Evolutionary conservation across 1,140 invertebrate genomes (phyloP).

Genomic region (Drosophila triauraria): DNA sequence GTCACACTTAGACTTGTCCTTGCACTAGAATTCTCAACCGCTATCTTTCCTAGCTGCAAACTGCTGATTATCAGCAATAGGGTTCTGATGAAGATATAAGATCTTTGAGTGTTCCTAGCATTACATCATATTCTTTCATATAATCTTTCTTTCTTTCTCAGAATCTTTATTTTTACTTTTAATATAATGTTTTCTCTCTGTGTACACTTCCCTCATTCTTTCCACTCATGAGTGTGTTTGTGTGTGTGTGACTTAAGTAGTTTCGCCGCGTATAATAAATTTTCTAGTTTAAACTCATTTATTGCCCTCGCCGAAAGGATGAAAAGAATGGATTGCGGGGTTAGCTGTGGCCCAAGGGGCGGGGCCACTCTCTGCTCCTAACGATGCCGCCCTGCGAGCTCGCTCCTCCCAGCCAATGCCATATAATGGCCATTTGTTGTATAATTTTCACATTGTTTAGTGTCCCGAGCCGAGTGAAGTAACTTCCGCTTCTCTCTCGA

Average conservation of each 20-base stretch:
- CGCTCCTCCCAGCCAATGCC: conserved; percentile 33
- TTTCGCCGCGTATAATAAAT: conserved; percentile 81
- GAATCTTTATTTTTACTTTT: too few relatives aligned
- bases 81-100: too few relatives aligned
- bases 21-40: too few relatives aligned
- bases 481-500: conserved; percentile 33
- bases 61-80: too few relatives aligned
- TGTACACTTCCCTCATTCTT: conserved; percentile 6
- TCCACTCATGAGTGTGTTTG: conserved; percentile 1
- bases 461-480: conserved; percentile 50
- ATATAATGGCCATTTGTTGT: conserved; percentile 77
- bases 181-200: background rate
- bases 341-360: conserved; percentile 4
- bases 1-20: too few relatives aligned
- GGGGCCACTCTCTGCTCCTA: conserved; percentile 1
- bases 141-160: background rate
- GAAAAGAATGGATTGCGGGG: conserved; percentile 44
- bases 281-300: conserved; percentile 83
- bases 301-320: conserved; percentile 63
- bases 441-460: conserved; percentile 82
- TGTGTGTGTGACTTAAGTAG: conserved; percentile 66
- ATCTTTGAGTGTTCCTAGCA: too few relatives aligned
- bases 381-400: conserved; percentile 12
- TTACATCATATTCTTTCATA: too few relatives aligned
- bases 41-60: too few relatives aligned